A percentile compares a stretch with the other conserved stretches of the same genome.
Conservation (phyloP, 2,888 invertebrate species). For the Drosophila eohydei region DNA sequence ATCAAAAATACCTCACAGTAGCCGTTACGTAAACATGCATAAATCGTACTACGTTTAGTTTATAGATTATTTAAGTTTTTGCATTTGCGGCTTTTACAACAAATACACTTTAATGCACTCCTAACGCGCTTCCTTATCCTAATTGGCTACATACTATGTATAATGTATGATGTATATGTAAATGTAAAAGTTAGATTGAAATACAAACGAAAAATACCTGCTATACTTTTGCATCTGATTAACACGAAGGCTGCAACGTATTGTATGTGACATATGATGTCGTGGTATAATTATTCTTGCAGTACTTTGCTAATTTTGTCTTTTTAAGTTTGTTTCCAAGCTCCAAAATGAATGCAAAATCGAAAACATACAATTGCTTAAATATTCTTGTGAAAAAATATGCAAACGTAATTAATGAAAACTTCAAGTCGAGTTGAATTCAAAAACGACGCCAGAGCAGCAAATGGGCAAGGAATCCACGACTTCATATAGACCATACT, state of each 20-base stretch:
- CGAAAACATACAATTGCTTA: slow-evolving; percentile 56
- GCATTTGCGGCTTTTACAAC: slow-evolving; percentile 66
- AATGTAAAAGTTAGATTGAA: slow-evolving; percentile 49
- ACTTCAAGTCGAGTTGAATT: slow-evolving; percentile 35
- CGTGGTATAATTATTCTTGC: slow-evolving; percentile 78
- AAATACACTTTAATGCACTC: slow-evolving; percentile 68
- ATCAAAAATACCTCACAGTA: slow-evolving; percentile 69
- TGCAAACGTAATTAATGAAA: slow-evolving; percentile 78
- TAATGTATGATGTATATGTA: slow-evolving; percentile 30
- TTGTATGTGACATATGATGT: slow-evolving; percentile 84
- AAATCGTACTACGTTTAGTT: slow-evolving; percentile 55
- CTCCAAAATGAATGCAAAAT: slow-evolving; percentile 28
- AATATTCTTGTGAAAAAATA: slow-evolving; percentile 70
- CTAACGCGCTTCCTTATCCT: slow-evolving; percentile 51
- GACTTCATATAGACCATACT: slow-evolving; percentile 82
- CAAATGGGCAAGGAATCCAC: slow-evolving; percentile 73
- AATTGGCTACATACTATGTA: slow-evolving; percentile 36
- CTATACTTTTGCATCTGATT: slow-evolving; percentile 40
- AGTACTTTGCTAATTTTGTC: slow-evolving; percentile 61
- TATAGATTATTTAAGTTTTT: slow-evolving; percentile 63
- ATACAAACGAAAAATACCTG: slow-evolving; percentile 14
- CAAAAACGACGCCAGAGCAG: slow-evolving; percentile 45
- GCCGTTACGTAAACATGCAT: slow-evolving; percentile 49
- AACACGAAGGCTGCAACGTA: slow-evolving; percentile 35
- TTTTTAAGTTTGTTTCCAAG: slow-evolving; percentile 51